Evolutionary conservation across 2,888 invertebrate genomes (phyloP).

Genomic region (Hypolimnas misippus): DNA sequence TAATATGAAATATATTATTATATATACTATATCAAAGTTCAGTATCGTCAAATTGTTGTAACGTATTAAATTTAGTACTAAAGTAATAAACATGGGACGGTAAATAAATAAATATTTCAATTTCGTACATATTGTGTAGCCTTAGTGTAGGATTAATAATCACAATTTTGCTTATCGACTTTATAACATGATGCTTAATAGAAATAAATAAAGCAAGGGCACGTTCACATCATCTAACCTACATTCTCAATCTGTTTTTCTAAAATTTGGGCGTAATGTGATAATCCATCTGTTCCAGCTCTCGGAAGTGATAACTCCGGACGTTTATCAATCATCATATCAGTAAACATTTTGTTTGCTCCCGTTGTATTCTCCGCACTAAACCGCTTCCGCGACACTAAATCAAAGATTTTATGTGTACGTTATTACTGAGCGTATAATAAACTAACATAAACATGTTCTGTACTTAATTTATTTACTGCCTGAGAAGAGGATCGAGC

Average conservation of each 20-base stretch:
- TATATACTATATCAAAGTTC: background rate
- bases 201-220: background rate
- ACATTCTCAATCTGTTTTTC: background rate
- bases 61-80: background rate
- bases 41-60: background rate
- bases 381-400: conserved; percentile 53
- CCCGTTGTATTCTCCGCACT: conserved; percentile 38
- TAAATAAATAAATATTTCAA: no score
- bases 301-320: conserved; percentile 42
- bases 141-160: no score
- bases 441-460: conserved; percentile 30
- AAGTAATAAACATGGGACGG: no score
- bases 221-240: background rate
- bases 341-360: conserved; percentile 40
- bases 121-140: no score
- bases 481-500: conserved; percentile 25
- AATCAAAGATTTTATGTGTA: conserved; percentile 59
- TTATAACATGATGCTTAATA: background rate
- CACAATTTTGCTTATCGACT: no score
- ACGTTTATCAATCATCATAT: conserved; percentile 46
- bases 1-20: no score
- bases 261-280: background rate
- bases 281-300: conserved; percentile 3
- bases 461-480: conserved; percentile 31
- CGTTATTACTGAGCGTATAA: conserved; percentile 47